Evolutionary conservation across 2,797 vertebrate species (phyloP).

Genomic region (Labroides dimidiatus): DNA sequence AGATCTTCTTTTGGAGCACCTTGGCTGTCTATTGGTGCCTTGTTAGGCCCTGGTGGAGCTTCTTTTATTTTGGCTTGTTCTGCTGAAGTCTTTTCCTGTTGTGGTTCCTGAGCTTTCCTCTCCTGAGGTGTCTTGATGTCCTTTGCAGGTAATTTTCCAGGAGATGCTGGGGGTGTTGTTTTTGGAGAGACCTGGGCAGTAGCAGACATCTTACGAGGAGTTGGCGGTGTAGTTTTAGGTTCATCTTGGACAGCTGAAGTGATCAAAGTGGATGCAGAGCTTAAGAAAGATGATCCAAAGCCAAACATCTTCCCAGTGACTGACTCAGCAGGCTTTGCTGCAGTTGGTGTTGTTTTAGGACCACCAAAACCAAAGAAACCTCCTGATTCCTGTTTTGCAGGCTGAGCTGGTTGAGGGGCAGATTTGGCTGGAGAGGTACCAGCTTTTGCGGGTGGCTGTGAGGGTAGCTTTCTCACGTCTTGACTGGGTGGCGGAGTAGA

Average conservation of each 20-base stretch:
- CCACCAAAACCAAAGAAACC: slow-evolving; percentile 76
- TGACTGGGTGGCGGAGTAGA: slow-evolving; percentile 8
- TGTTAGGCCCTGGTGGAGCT: slow-evolving; percentile 40
- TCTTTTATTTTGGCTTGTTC: slow-evolving; percentile 57
- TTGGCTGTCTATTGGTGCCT: slow-evolving; percentile 63
- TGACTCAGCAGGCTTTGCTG: slow-evolving; percentile 87
- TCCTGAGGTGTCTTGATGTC: slow-evolving; percentile 62
- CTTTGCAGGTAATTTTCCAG: slow-evolving; percentile 53
- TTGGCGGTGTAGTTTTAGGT: slow-evolving; percentile 76
- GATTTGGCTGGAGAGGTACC: slow-evolving; percentile 71
- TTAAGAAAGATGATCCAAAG: slow-evolving; percentile 95
- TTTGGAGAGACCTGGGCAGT: slow-evolving; percentile 75
- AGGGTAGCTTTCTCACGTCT: slow-evolving; percentile 25
- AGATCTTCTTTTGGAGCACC: slow-evolving; percentile 48
- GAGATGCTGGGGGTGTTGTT: slow-evolving; percentile 63
- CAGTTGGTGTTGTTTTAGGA: slow-evolving; percentile 80
- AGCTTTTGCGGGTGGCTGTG: slow-evolving; percentile 61
- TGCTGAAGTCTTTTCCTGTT: slow-evolving; percentile 42
- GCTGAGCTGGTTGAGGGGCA: slow-evolving; percentile 70
- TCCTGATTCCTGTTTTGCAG: slow-evolving; percentile 77
- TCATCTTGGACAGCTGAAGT: slow-evolving; percentile 88
- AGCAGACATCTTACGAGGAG: slow-evolving; percentile 77
- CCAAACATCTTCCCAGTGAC: slow-evolving; percentile 95
- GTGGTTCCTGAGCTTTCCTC: slow-evolving; percentile 59
- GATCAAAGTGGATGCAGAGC: slow-evolving; percentile 94